Evolutionary conservation across 2,888 invertebrate species (phyloP).

Genomic region (Dastarcus helophoroides): DNA sequence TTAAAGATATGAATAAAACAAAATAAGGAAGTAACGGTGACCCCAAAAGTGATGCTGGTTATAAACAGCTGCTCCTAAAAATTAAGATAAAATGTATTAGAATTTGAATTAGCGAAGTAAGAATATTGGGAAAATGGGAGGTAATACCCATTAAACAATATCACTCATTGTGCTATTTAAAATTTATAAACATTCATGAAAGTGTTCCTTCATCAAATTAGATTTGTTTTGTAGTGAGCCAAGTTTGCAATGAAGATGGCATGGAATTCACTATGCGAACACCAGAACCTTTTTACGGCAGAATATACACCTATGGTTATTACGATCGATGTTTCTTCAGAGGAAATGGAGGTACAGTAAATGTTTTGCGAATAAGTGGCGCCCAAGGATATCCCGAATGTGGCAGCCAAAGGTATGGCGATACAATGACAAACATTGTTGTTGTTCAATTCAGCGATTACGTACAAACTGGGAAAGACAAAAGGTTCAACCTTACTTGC

Average conservation of each 20-base stretch:
- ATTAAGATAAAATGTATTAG: too few relatives aligned
- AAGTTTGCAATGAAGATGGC: constrained; percentile 86
- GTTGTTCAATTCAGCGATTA: constrained; percentile 90
- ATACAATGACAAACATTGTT: constrained; percentile 87
- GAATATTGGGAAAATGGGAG: too few relatives aligned
- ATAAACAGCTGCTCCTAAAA: too few relatives aligned
- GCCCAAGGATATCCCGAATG: constrained; percentile 90
- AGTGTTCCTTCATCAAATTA: too few relatives aligned
- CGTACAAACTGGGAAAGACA: constrained; percentile 83
- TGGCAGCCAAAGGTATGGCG: constrained; percentile 76
- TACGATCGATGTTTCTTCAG: constrained; percentile 86
- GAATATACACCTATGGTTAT: constrained; percentile 85
- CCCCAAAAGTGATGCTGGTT: too few relatives aligned
- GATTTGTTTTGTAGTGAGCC: constrained; percentile 64
- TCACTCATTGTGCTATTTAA: too few relatives aligned
- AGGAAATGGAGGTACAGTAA: constrained; percentile 76
- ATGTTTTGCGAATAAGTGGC: constrained; percentile 75
- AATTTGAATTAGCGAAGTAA: too few relatives aligned
- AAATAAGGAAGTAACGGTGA: too few relatives aligned
- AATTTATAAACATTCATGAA: too few relatives aligned
- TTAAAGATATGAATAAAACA: too few relatives aligned
- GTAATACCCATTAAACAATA: too few relatives aligned
- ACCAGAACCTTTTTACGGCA: constrained; percentile 78
- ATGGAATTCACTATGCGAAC: constrained; percentile 87
- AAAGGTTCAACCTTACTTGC: constrained; percentile 86